Evolutionary conservation across 2,888 invertebrate species (phyloP), one percentile per base, ranked within the genome.

Genomic region (Tribolium freemani): DNA sequence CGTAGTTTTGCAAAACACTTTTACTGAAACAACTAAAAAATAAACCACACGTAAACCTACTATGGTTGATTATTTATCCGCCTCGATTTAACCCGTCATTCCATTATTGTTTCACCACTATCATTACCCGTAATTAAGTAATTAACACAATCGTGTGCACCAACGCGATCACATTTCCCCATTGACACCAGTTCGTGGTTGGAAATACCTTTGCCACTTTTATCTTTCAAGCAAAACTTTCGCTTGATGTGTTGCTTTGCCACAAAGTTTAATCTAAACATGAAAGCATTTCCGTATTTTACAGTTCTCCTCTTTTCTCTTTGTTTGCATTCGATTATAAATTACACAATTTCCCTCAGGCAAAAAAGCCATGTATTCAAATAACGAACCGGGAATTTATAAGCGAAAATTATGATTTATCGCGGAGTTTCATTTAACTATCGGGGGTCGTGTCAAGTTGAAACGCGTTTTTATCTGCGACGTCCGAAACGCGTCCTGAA

Each of bases 291-390:
- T 56, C 54, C 31, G 31, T 8, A 9, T 44, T 16, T 16, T 16
- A 16, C 16, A 16, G 16, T 16, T 16, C 16, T 13, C 11, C 6
- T 16, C n/a, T 11, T 57, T 57, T 57, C 5, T 13, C 16, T 57
- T 58, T 58, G 58, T 58, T 38, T 58, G 20, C n/a, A 20, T 58
- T 38, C 20, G 45, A 45, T 58, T 58, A 58, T 58, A 58, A 58
- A 58, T 58, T 58, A 58, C 13, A 53, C 8, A 38, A 38, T 38
- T 38, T 38, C n/a, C n/a, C 9, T 3, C 38, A 38, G 38, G 38
- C 53, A 20, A 53, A 53, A 53, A 20, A n/a, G 26, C 53, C 26
- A 3, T 53, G 8, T 11, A 53, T 26, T 26, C 26, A 26, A 26
- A 26, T 26, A 26, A 26, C 26, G 26, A 26, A 26, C 26, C 2